These are phyloP conservation scores for Acropora tenuis DNA, from an alignment of 64 coral and sea anemone species.

Conservation along the genomic window DNA sequence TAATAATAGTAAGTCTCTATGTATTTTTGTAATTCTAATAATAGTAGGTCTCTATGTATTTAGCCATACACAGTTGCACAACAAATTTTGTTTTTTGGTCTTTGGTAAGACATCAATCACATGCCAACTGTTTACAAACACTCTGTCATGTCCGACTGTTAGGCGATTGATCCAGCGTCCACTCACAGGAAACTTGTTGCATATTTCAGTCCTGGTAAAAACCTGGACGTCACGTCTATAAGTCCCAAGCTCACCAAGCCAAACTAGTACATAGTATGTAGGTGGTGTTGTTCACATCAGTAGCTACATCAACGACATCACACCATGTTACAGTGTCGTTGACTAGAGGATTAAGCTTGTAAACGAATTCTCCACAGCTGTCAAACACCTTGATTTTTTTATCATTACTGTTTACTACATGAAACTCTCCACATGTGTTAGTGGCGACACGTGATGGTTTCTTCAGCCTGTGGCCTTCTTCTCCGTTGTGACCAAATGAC, in stretches of 20 bases:
- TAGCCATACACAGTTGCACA: background rate
- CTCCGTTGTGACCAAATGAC: too few species aligned
- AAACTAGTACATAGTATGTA: too few species aligned
- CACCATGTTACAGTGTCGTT: too few species aligned
- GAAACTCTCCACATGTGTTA: too few species aligned
- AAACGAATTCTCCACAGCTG: constrained; percentile 24
- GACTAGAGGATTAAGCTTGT: too few species aligned
- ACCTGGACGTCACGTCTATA: background rate
- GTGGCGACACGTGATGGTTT: too few species aligned
- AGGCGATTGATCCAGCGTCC: background rate
- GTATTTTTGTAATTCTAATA: too few species aligned
- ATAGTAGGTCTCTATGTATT: too few species aligned
- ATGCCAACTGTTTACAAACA: constrained; percentile 2
- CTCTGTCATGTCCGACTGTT: background rate
- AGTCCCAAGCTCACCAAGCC: background rate
- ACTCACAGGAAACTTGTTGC: background rate
- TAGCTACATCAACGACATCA: background rate
- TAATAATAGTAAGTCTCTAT: too few species aligned
- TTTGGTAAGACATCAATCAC: constrained; percentile 16
- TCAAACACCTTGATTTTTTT: background rate
- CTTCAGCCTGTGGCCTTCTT: background rate
- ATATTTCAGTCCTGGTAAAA: too few species aligned
- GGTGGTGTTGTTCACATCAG: too few species aligned
- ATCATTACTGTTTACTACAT: too few species aligned
- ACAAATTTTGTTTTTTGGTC: background rate